Evolutionary conservation across 2,797 vertebrate genomes (phyloP), one percentile per base, ranked within the genome.

Genomic region (Chelonia mydas): DNA sequence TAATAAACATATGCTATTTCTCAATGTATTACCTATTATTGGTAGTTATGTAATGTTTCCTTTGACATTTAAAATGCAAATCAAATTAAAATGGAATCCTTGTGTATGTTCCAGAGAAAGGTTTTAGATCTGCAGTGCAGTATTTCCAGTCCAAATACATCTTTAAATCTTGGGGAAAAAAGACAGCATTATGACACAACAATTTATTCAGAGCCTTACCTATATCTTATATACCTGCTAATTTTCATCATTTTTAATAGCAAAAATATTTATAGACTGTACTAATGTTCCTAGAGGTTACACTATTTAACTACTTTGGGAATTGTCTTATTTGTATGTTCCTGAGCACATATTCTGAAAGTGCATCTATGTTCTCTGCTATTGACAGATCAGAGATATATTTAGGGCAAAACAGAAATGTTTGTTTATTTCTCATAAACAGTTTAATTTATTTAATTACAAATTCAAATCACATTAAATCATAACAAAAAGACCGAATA

Each of bases 11-110:
- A 54, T 82, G 33, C 28, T 68, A 6, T 25, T 84, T 90, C 90
- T 94, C 72, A 84, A 49, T 76, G 1, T 82, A 78, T 95, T 94
- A 37, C 1, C 3, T 47, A 49, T 82, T 91, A 65, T 6, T 93
- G n/a, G 7, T 95, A 78, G 92, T 93, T 92, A 88, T 86, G 49
- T 7, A n/a, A 45, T 76, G 37, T 86, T 96, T 91, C 47, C 49
- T 91, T 86, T 83, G n/a, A 84, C 37, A 90, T 91, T 88, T 89
- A 84, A 94, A 90, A 77, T 92, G 72, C 33, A 90, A 91, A 92
- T 81, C 5, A 0, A 83, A 88, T 95, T 87, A 27, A 17, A 91
- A 57, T 81, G 19, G 83, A 82, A 88, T 90, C 72, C 7, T 15
- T 72, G 3, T 78, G 55, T 0, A 0, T 74, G 27, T 86, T 92